Conservation (phyloP, 2,888 invertebrate species). For the Cybosia mesomella region DNA sequence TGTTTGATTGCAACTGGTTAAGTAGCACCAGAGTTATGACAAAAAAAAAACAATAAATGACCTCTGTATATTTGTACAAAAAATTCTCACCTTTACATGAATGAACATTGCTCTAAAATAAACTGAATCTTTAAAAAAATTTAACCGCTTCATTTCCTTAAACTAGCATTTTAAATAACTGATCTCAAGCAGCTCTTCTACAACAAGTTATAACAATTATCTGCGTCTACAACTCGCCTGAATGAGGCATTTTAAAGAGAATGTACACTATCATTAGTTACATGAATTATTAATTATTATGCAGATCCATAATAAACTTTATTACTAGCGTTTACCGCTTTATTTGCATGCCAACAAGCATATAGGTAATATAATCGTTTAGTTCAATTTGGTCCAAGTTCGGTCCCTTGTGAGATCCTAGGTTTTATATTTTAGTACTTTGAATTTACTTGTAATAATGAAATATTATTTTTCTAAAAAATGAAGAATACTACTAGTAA, state of each 20-base stretch:
- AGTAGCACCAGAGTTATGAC: no score
- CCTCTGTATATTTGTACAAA: no score
- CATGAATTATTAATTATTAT: conserved; percentile 11
- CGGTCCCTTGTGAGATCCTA: background rate
- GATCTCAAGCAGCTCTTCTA: background rate
- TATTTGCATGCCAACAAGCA: conserved; percentile 1
- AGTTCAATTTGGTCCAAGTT: background rate
- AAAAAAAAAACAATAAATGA: no score
- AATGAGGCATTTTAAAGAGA: conserved; percentile 8
- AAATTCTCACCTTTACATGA: no score
- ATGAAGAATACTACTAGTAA: no score
- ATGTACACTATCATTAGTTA: conserved; percentile 11
- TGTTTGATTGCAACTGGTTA: no score
- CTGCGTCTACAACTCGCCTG: conserved; percentile 6
- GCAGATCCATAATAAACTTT: conserved; percentile 11
- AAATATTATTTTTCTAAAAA: no score
- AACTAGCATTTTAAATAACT: background rate
- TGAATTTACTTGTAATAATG: background rate
- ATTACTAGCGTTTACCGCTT: conserved; percentile 1
- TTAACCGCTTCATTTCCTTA: background rate
- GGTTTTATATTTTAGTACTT: background rate
- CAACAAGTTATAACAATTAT: conserved; percentile 13
- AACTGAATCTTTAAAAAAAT: background rate
- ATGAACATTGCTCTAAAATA: no score
- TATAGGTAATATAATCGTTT: background rate